phyloP scores from a whole-genome alignment of 2,888 invertebrate species.

The Holacanthella duospinosa region DNA sequence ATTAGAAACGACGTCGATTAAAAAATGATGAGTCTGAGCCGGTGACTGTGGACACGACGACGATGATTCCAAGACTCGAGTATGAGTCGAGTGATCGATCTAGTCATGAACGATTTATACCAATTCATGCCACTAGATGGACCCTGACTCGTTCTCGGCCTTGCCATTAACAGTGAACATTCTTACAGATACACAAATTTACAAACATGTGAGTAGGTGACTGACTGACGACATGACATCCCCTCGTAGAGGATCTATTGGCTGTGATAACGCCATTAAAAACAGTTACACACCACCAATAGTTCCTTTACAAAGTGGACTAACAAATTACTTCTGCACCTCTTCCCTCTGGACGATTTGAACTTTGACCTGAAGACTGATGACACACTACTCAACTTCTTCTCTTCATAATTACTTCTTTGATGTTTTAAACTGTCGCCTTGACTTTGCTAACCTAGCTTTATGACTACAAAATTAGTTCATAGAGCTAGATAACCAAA shows the following conservation, averaged over 20 bases:
- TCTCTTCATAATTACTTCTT: too few relatives aligned
- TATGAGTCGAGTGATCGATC: slow-evolving; percentile 38
- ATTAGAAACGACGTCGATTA: too few relatives aligned
- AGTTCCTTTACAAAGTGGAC: slow-evolving; percentile 38
- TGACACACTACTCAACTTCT: background rate
- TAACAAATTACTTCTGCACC: background rate
- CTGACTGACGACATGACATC: slow-evolving; percentile 12
- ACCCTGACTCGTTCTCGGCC: slow-evolving; percentile 35
- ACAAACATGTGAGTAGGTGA: too few relatives aligned
- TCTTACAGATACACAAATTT: too few relatives aligned
- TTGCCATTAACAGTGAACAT: background rate
- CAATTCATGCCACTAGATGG: slow-evolving; percentile 30
- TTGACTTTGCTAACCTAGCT: slow-evolving; percentile 38
- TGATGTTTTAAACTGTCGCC: slow-evolving; percentile 4
- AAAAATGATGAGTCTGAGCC: too few relatives aligned
- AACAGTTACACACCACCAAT: slow-evolving; percentile 38
- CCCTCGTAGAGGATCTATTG: slow-evolving; percentile 38
- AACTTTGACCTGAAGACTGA: too few relatives aligned
- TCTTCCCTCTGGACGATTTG: background rate
- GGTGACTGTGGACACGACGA: too few relatives aligned
- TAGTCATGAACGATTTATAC: slow-evolving; percentile 31
- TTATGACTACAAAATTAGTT: slow-evolving; percentile 26
- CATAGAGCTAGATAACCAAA: slow-evolving; percentile 38
- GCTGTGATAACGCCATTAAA: slow-evolving; percentile 37
- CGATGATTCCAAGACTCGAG: slow-evolving; percentile 13